Evolutionary conservation across 2,113 vertebrate species (phyloP).

Genomic region (Actenoides lindsayi): DNA sequence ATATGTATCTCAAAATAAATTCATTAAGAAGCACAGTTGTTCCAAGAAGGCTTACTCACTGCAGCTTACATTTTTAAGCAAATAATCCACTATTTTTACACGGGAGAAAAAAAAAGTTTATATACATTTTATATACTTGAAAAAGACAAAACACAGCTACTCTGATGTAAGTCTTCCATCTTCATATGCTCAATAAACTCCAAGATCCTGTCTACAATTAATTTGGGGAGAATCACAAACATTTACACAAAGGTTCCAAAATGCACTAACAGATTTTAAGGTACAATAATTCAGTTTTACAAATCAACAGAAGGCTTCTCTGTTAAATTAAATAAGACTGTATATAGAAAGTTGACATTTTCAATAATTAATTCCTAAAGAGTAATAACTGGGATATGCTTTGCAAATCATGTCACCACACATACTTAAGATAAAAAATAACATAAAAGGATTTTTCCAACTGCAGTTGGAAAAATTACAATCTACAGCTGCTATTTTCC

Average conservation of each 20-base stretch:
- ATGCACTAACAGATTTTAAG: neutral
- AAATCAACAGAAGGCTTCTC: neutral
- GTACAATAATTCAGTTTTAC: neutral
- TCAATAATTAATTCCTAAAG: neutral
- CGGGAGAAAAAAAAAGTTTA: neutral
- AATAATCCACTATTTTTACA: neutral
- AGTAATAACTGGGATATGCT: neutral
- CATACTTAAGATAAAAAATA: neutral
- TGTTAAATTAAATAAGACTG: neutral
- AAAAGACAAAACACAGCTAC: neutral
- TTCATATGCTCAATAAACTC: neutral
- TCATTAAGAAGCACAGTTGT: neutral
- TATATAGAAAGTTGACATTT: neutral
- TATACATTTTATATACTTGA: too few relatives aligned
- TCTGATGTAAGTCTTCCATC: neutral
- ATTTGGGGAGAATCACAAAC: neutral
- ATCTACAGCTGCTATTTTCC: neutral
- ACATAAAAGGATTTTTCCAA: neutral
- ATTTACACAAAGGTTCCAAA: neutral
- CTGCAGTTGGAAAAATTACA: neutral
- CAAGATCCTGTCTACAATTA: neutral
- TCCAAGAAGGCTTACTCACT: neutral
- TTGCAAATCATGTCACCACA: neutral
- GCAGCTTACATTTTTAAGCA: neutral
- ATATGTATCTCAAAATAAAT: neutral